Evolutionary conservation across 2,888 invertebrate species (phyloP).

Genomic region (Drosophila merina): DNA sequence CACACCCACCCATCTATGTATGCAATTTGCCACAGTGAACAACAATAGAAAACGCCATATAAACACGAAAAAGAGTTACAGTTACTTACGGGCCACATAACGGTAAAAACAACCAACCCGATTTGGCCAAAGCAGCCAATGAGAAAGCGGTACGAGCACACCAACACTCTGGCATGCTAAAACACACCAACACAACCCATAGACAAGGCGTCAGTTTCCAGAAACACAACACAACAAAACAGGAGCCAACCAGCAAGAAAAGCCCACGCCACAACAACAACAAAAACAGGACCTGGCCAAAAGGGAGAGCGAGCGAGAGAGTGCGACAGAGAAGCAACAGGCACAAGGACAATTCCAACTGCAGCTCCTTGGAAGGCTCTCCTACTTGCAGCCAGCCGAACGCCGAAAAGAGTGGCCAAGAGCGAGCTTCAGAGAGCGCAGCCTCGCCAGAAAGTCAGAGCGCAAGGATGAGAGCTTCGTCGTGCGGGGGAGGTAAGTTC

Average conservation of each 20-base stretch:
- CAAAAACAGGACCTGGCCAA: constrained; percentile 38
- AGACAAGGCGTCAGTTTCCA: constrained; percentile 75
- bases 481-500: constrained; percentile 1
- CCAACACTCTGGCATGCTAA: constrained; percentile 60
- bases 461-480: constrained; percentile 13
- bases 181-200: constrained; percentile 48
- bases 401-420: constrained; percentile 12
- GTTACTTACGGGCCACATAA: constrained; percentile 41
- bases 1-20: constrained; percentile 61
- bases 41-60: constrained; percentile 40
- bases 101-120: constrained; percentile 71
- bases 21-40: constrained; percentile 28
- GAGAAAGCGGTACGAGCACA: constrained; percentile 60
- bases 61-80: constrained; percentile 48
- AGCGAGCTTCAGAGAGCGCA: constrained; percentile 15
- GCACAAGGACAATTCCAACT: constrained; percentile 74
- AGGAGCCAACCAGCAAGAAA: constrained; percentile 74
- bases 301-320: constrained; percentile 22
- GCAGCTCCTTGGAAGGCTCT: constrained; percentile 70
- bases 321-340: constrained; percentile 40
- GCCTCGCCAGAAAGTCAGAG: constrained; percentile 13
- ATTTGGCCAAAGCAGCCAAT: constrained; percentile 77
- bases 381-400: constrained; percentile 47
- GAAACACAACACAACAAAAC: constrained; percentile 78
- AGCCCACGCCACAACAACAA: constrained; percentile 62